Base-by-base conservation (phyloP, 2,888 invertebrate species). In the Lutraria lutraria region DNA sequence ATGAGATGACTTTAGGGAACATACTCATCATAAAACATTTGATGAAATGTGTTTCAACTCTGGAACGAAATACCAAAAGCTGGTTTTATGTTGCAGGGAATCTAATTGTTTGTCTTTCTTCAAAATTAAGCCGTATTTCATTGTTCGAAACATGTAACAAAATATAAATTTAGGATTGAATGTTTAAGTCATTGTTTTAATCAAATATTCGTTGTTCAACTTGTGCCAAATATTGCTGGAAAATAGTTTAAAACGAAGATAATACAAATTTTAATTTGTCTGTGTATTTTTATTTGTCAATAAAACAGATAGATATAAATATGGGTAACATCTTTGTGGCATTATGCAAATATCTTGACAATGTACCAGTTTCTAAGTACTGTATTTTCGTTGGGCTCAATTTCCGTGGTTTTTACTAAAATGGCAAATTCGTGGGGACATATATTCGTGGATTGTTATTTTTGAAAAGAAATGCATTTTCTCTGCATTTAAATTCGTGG, bases 101-200 rank as follows among this genome's bases (percentile, higher is more conserved):
- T 76, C 76, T 76, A 76, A 76, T 76, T 76, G 76, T 16, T 19
- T 76, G 76, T 76, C 76, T 76, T 76, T 34, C 31, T 76, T 76
- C 31, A 34, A 76, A 76, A 76, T 76, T 76, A 76, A 76, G 76
- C 34, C 16, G 31, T 76, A 76, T 76, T 76, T 76, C 76, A 76
- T 76, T 31, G 76, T 76, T 31, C 6, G 21, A 76, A 25, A 34
- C 76, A 76, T 76, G 76, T 34, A 76, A 76, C 76, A 13, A 34
- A 34, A 76, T 76, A 34, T 76, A 76, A 76, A 76, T 34, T n/a
- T 3, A 31, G 76, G 21, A 25, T 43, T 29, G 8, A 31, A 76
- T 16, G 76, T 16, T 19, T 15, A 19, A 34, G 34, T 25, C 16
- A 34, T 34, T 16, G 34, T 76, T 34, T 34, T 76, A 76, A 76